phyloP scores from a whole-genome alignment of 2,888 invertebrate genomes.

The Drosophila mettleri region DNA sequence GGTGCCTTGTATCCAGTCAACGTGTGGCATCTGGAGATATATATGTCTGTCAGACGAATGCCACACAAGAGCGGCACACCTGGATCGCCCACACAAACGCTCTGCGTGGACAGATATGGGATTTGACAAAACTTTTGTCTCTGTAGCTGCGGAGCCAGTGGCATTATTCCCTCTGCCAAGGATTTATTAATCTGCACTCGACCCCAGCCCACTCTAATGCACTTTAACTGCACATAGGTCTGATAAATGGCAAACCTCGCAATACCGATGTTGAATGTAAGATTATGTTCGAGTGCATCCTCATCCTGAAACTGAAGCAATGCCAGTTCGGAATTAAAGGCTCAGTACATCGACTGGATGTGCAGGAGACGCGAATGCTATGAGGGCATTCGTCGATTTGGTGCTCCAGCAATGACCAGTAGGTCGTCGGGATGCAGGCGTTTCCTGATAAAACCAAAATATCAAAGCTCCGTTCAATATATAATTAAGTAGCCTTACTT shows the following conservation, averaged over 20 bases:
- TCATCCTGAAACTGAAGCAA: neutral
- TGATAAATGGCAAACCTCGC: neutral
- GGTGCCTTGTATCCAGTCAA: neutral
- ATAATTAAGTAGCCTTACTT: neutral
- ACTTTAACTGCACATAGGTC: neutral
- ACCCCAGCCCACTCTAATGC: neutral
- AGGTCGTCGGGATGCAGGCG: slow-evolving; percentile 1
- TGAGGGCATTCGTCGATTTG: neutral
- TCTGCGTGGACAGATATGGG: neutral
- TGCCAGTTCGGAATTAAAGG: neutral
- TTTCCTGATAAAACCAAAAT: neutral
- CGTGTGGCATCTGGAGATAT: neutral
- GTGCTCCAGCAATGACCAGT: neutral
- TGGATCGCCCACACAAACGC: neutral
- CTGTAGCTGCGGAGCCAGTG: neutral
- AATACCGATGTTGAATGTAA: neutral
- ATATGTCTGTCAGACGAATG: neutral
- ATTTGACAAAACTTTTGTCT: neutral
- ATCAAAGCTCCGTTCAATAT: neutral
- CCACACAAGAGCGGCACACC: slow-evolving; percentile 3
- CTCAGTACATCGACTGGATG: neutral
- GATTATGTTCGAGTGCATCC: slow-evolving; percentile 2
- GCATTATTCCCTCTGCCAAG: neutral
- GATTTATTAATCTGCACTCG: neutral
- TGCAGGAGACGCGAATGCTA: neutral